These are phyloP conservation scores for Neodiprion fabricii DNA, from an alignment of 1,140 invertebrate species.

Conservation along the genomic window DNA sequence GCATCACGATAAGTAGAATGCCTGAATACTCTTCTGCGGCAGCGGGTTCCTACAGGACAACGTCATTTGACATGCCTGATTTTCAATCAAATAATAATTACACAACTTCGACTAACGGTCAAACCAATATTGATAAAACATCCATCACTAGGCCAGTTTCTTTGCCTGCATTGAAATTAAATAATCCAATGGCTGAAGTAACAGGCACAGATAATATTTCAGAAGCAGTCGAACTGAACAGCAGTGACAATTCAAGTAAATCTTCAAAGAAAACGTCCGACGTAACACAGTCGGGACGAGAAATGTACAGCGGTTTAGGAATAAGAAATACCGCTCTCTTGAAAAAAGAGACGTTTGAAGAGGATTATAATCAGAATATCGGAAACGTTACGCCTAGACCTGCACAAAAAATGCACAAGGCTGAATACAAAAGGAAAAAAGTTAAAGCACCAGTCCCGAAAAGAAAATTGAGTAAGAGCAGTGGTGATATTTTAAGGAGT, in stretches of 20 bases:
- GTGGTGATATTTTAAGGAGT: background rate
- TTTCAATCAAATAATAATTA: conserved; percentile 2
- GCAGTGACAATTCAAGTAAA: background rate
- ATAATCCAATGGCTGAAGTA: conserved; percentile 23
- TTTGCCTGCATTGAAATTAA: background rate
- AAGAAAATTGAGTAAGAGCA: background rate
- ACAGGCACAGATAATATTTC: background rate
- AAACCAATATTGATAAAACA: background rate
- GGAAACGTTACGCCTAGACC: conserved; percentile 13
- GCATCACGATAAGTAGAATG: conserved; percentile 33
- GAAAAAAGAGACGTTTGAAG: background rate
- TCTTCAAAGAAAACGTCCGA: background rate
- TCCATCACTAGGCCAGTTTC: background rate
- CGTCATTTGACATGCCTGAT: conserved; percentile 28
- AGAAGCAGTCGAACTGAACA: background rate
- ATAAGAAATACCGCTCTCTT: too few relatives aligned
- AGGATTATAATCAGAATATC: conserved; percentile 21
- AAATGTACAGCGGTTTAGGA: background rate
- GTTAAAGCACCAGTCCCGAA: conserved; percentile 23
- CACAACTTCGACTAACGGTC: background rate
- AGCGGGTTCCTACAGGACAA: conserved; percentile 34
- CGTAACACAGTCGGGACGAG: background rate
- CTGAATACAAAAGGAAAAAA: conserved; percentile 28
- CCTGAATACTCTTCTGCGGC: background rate
- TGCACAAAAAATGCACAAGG: conserved; percentile 14